Percentiles rank a stretch among this genome's conserved stretches.
phyloP scores from a whole-genome alignment of 2,888 invertebrate genomes.

The Melangyna quadrimaculata region DNA sequence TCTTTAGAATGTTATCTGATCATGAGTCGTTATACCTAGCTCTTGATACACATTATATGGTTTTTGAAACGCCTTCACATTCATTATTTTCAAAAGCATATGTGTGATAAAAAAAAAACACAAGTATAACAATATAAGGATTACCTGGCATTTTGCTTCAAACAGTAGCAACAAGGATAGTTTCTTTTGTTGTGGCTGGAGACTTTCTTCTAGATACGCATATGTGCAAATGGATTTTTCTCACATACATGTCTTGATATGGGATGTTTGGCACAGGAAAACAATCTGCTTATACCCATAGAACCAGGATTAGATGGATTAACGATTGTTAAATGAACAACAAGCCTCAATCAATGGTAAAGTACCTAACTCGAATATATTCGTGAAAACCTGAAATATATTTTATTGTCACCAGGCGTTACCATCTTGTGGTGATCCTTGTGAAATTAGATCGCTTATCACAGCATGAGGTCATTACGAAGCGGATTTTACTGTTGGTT shows the following conservation, averaged over 20 bases:
- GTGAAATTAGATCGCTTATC: constrained; percentile 76
- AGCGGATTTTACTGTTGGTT: not conserved
- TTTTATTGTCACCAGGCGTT: constrained; percentile 52
- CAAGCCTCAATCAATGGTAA: not conserved
- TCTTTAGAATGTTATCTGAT: constrained; percentile 67
- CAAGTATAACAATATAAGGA: constrained; percentile 53
- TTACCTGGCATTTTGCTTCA: constrained; percentile 50
- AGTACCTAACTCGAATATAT: constrained; percentile 3
- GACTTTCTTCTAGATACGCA: constrained; percentile 28
- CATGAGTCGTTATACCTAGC: constrained; percentile 64
- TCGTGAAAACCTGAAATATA: not conserved
- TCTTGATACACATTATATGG: constrained; percentile 25
- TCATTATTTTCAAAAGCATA: not conserved
- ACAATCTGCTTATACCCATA: constrained; percentile 41
- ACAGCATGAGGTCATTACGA: constrained; percentile 75
- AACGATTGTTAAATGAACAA: constrained; percentile 70
- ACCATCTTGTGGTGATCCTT: constrained; percentile 46
- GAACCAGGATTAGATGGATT: constrained; percentile 61
- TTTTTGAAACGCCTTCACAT: constrained; percentile 45
- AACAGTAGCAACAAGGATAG: constrained; percentile 43
- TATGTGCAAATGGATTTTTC: constrained; percentile 61
- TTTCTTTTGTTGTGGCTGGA: constrained; percentile 13
- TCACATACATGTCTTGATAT: constrained; percentile 39
- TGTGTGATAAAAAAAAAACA: constrained; percentile 8
- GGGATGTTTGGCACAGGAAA: constrained; percentile 45